These are phyloP conservation scores for Dryobota labecula DNA, from an alignment of 2,888 invertebrate genomes.

Conservation along the genomic window DNA sequence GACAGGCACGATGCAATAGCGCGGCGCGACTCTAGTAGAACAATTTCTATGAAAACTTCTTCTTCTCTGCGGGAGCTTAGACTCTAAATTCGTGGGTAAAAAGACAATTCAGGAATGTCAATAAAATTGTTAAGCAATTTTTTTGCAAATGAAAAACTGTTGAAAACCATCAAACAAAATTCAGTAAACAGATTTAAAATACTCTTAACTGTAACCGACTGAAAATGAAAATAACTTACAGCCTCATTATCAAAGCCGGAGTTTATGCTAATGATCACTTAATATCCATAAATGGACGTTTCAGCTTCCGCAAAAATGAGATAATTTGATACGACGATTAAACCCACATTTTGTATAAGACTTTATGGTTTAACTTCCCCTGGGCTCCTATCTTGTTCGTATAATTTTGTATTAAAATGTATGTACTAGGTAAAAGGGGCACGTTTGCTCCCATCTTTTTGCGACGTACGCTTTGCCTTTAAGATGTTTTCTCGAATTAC, in stretches of 20 bases:
- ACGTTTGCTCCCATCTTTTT: conserved; percentile 59
- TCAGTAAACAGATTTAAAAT: conserved; percentile 29
- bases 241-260: conserved; percentile 49
- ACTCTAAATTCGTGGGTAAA: neutral
- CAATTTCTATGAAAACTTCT: no score
- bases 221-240: conserved; percentile 36
- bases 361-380: conserved; percentile 79
- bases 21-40: no score
- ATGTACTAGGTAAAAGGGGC: conserved; percentile 63
- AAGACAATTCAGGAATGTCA: neutral
- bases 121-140: neutral
- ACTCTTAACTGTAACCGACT: conserved; percentile 1
- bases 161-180: conserved; percentile 7
- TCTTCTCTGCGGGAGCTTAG: neutral
- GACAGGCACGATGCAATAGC: no score
- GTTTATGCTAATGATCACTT: conserved; percentile 69
- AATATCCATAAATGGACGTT: conserved; percentile 71
- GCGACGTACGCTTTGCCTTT: conserved; percentile 58
- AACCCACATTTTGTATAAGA: conserved; percentile 76
- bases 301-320: conserved; percentile 75
- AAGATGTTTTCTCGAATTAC: conserved; percentile 65
- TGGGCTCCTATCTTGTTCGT: conserved; percentile 69
- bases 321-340: conserved; percentile 84
- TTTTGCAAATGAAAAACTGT: neutral
- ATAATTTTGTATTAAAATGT: conserved; percentile 78